Conservation (phyloP, 1,140 invertebrate species). For the Heliconius nattereri region DNA sequence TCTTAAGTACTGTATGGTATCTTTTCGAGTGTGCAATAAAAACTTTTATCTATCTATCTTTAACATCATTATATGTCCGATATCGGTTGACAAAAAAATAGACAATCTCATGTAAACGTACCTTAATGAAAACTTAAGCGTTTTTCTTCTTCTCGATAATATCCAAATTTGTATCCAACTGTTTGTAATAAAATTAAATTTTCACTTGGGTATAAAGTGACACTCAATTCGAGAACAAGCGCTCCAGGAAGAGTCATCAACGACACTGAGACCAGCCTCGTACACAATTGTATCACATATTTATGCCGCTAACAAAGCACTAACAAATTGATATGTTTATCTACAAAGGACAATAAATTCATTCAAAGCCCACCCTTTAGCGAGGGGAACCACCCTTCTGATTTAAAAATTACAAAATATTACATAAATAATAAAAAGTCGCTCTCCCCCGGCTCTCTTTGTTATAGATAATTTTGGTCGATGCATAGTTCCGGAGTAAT, state of each 20-base stretch:
- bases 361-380: constrained; percentile 77
- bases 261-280: constrained; percentile 55
- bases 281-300: constrained; percentile 73
- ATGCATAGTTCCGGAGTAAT: constrained; percentile 72
- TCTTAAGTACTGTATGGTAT: too few species aligned
- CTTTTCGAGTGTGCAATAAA: too few species aligned
- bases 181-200: neutral
- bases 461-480: constrained; percentile 69
- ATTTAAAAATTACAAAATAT: constrained; percentile 80
- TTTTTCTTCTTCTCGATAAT: neutral
- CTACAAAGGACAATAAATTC: constrained; percentile 79
- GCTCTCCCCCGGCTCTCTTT: constrained; percentile 51
- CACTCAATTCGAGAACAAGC: constrained; percentile 41
- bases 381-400: constrained; percentile 74
- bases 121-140: neutral
- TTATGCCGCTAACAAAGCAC: constrained; percentile 75
- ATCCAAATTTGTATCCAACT: neutral
- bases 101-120: neutral
- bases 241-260: constrained; percentile 57
- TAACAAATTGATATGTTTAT: constrained; percentile 81
- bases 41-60: too few species aligned
- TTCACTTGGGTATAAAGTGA: constrained; percentile 19
- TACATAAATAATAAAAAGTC: constrained; percentile 77
- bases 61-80: too few species aligned
- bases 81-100: too few species aligned